These are phyloP conservation scores for Drosophila seclusa DNA, from an alignment of 2,888 invertebrate species.

Conservation along the genomic window DNA sequence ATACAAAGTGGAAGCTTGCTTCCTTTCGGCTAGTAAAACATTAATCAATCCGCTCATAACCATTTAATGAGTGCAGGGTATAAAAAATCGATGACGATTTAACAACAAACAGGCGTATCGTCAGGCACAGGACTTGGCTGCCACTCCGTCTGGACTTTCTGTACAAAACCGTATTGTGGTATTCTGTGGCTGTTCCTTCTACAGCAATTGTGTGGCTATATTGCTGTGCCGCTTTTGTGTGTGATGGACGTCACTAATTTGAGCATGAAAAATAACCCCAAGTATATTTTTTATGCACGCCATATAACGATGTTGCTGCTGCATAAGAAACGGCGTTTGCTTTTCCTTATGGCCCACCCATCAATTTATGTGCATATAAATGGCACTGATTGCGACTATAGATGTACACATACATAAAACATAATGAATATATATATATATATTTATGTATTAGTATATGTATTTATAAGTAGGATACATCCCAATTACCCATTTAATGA, in stretches of 20 bases:
- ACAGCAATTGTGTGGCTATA: background rate
- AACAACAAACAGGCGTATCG: constrained; percentile 36
- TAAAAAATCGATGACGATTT: constrained; percentile 66
- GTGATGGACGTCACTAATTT: constrained; percentile 56
- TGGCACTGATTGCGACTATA: constrained; percentile 19
- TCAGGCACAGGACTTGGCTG: constrained; percentile 38
- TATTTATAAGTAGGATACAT: background rate
- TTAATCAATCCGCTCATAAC: background rate
- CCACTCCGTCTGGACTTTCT: constrained; percentile 10
- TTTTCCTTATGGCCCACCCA: background rate
- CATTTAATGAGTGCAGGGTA: constrained; percentile 9
- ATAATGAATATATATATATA: background rate
- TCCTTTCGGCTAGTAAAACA: background rate
- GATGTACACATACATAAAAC: constrained; percentile 5
- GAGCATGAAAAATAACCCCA: constrained; percentile 70
- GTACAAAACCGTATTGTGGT: constrained; percentile 21
- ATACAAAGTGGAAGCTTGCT: background rate
- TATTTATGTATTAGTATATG: background rate
- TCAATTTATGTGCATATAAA: constrained; percentile 71
- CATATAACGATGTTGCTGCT: constrained; percentile 25
- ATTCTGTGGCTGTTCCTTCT: constrained; percentile 1
- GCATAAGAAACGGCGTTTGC: constrained; percentile 21
- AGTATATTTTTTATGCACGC: constrained; percentile 56
- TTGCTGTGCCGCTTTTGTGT: background rate
- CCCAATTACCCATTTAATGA: constrained; percentile 33